Percentiles rank a stretch among this genome's conserved stretches.
Evolutionary conservation across 1,140 invertebrate genomes (phyloP).

Genomic region (Psilanteris sp.): DNA sequence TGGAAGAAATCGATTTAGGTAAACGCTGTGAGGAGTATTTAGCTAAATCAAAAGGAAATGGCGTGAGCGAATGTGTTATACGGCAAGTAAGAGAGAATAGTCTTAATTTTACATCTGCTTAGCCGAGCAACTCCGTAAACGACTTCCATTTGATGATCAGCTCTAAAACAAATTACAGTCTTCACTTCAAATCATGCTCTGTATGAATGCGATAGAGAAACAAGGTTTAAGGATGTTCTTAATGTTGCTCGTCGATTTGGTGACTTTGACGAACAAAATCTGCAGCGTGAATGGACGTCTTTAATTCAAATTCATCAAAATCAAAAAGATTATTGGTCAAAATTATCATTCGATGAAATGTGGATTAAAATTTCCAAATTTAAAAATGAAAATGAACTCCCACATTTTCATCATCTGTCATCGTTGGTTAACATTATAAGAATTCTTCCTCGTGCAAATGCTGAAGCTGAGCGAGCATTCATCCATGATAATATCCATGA

Average conservation of each 20-base stretch:
- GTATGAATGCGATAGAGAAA: too few species aligned
- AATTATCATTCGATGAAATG: conserved; percentile 22
- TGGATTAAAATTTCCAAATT: too few species aligned
- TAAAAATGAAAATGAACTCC: not conserved
- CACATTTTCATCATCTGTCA: not conserved
- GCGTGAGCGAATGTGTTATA: not conserved
- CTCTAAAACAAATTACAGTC: too few species aligned
- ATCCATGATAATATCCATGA: too few species aligned
- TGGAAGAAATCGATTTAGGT: too few species aligned
- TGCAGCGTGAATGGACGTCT: conserved; percentile 13
- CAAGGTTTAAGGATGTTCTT: too few species aligned
- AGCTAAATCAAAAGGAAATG: conserved; percentile 1
- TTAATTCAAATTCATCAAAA: not conserved
- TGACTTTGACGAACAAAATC: not conserved
- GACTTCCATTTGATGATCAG: conserved; percentile 25
- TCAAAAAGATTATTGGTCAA: conserved; percentile 9
- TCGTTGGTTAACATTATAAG: conserved; percentile 7
- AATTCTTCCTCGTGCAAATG: conserved; percentile 20
- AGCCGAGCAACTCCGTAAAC: not conserved
- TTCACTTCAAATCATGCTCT: too few species aligned
- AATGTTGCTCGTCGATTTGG: too few species aligned
- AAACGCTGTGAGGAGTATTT: too few species aligned
- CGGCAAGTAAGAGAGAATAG: too few species aligned
- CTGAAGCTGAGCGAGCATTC: too few species aligned
- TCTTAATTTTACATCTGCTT: conserved; percentile 15